Percentiles rank a stretch among this genome's conserved stretches.
Evolutionary conservation across 2,113 vertebrate genomes (phyloP).

Genomic region (Cygnus atratus): DNA sequence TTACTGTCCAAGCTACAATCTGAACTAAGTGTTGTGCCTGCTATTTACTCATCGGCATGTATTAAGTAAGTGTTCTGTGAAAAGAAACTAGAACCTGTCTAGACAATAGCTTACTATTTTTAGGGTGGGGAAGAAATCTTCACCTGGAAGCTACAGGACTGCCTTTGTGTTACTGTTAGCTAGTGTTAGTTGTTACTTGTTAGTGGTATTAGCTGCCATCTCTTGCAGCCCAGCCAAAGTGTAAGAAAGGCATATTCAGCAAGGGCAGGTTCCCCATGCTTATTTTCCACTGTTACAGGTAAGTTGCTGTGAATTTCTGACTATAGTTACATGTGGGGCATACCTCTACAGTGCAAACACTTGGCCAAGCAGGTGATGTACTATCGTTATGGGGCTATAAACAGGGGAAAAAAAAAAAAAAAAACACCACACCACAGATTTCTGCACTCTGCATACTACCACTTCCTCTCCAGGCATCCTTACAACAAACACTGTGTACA

Average conservation of each 20-base stretch:
- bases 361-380: background rate
- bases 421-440: no score
- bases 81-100: background rate
- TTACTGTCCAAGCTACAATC: background rate
- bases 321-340: no score
- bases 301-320: background rate
- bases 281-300: background rate
- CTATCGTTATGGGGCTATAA: background rate
- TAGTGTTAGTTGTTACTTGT: background rate
- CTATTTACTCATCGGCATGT: background rate
- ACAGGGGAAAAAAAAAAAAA: no score
- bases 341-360: background rate
- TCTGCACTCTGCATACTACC: background rate
- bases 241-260: background rate
- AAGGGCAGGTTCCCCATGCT: background rate
- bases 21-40: background rate
- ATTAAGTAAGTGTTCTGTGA: background rate
- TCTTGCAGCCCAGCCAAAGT: background rate
- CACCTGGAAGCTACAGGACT: background rate
- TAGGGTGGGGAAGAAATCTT: background rate
- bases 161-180: background rate
- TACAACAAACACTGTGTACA: rapidly evolving
- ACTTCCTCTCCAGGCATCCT: background rate
- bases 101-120: background rate
- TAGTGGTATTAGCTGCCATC: no score